Evolutionary conservation across 2,888 invertebrate species (phyloP).

Genomic region (Aplocera efformata): DNA sequence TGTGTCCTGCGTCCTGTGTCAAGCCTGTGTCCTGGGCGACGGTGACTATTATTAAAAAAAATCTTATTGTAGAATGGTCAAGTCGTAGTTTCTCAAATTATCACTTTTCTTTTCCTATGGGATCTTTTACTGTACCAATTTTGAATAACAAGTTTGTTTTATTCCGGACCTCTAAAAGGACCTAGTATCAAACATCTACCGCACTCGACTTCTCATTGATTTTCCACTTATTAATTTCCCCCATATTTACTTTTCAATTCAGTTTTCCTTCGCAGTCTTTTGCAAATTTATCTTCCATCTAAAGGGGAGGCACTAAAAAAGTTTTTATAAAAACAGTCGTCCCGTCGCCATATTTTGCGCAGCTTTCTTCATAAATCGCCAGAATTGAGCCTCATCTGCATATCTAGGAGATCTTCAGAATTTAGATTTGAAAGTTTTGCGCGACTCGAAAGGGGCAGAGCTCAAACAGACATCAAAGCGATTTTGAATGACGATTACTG

Average conservation of each 20-base stretch:
- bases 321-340: conserved; percentile 67
- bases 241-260: conserved; percentile 63
- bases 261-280: conserved; percentile 52
- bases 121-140: too few relatives aligned
- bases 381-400: conserved; percentile 66
- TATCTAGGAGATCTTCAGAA: conserved; percentile 52
- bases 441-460: conserved; percentile 24
- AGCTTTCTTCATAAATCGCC: conserved; percentile 72
- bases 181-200: too few relatives aligned
- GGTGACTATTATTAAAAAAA: too few relatives aligned
- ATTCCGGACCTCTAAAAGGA: too few relatives aligned
- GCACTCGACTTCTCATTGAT: conserved; percentile 7
- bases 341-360: conserved; percentile 65
- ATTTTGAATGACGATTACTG: conserved; percentile 17
- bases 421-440: conserved; percentile 30
- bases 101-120: too few relatives aligned
- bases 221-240: conserved; percentile 18
- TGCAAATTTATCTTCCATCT: conserved; percentile 70
- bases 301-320: conserved; percentile 62
- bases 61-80: too few relatives aligned
- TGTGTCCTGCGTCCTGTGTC: too few relatives aligned
- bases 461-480: conserved; percentile 11
- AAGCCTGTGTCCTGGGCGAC: too few relatives aligned
- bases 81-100: too few relatives aligned
- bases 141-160: too few relatives aligned